Conservation (phyloP, 2,888 invertebrate genomes). For the Osedax frankpressi region DNA sequence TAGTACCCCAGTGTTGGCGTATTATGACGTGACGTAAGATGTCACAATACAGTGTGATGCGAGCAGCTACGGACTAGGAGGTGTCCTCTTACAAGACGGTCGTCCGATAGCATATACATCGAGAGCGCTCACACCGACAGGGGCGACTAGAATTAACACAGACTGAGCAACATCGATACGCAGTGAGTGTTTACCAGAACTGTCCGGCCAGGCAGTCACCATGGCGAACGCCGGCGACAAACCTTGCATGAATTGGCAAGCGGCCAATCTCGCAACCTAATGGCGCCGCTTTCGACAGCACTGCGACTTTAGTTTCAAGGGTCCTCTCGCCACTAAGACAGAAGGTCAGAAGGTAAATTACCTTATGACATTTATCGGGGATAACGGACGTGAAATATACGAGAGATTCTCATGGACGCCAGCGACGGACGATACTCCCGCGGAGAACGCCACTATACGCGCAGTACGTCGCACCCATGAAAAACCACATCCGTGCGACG, state of each 20-base stretch:
- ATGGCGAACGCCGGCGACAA: not conserved
- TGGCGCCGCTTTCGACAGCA: not conserved
- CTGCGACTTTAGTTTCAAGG: too few species aligned
- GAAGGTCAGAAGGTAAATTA: conserved; percentile 4
- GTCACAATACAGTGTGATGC: conserved; percentile 1
- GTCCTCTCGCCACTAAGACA: not conserved
- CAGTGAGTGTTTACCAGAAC: too few species aligned
- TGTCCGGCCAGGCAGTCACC: too few species aligned
- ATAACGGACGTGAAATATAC: conserved; percentile 7
- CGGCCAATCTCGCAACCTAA: not conserved
- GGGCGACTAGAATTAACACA: too few species aligned
- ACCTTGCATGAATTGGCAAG: not conserved
- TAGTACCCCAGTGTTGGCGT: not conserved
- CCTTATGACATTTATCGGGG: conserved; percentile 1
- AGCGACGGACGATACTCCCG: not conserved
- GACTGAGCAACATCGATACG: too few species aligned
- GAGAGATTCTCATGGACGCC: not conserved
- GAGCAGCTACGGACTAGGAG: conserved; percentile 1
- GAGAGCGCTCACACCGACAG: not conserved
- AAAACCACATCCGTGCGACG: not conserved
- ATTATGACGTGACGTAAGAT: not conserved
- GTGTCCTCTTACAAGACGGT: too few species aligned
- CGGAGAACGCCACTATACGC: conserved; percentile 1
- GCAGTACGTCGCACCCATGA: not conserved
- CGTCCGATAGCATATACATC: conserved; percentile 1